Base-by-base conservation (phyloP, 1,140 invertebrate genomes). In the Drosophila ambigua region DNA sequence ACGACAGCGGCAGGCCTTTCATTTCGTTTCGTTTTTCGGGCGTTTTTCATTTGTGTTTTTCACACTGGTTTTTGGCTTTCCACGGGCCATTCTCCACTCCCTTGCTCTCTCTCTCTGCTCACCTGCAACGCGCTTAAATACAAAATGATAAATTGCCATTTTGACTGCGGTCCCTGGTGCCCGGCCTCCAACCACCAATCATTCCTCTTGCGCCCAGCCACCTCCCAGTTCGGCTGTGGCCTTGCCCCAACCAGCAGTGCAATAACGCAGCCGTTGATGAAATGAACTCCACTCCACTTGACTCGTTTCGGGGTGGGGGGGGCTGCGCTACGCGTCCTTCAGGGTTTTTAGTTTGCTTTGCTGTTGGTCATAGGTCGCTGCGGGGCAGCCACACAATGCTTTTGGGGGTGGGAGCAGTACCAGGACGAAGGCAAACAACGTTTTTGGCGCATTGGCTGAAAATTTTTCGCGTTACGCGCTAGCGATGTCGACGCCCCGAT, bases 131-230 rank as follows among this genome's bases (percentile, higher is more conserved):
- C 83, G 61, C 79, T 79, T 88, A 88, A 87, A 87, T 73, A 88
- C 83, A 83, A 88, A 88, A 88, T 88, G 83, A 88, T 88, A 88
- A 88, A 88, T 88, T 88, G 79, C 83, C 76, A 88, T 88, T 88
- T 83, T 88, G 83, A 79, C 76, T 87, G 69, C 52, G 77, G 75
- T 76, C 72, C 52, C 78, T 53, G 57, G 55, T 67, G 46, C 24
- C 26, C 67, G 44, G 48, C 62, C 55, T 60, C 35, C 31, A 31
- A 9, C 46, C 43, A 13, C 44, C 35, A 43, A 15, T 39, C 35
- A 51, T 24, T 35, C n/a, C 41, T 3, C 49, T 26, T 4, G 8
- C 24, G 13, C 24, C 9, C 11, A 13, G 20, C 20, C 41, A 23
- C 51, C 20, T 2, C 43, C 66, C 53, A 31, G n/a, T 43, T 45